Conservation (phyloP, 2,888 invertebrate species). For the Archaeoteleia sp. region DNA sequence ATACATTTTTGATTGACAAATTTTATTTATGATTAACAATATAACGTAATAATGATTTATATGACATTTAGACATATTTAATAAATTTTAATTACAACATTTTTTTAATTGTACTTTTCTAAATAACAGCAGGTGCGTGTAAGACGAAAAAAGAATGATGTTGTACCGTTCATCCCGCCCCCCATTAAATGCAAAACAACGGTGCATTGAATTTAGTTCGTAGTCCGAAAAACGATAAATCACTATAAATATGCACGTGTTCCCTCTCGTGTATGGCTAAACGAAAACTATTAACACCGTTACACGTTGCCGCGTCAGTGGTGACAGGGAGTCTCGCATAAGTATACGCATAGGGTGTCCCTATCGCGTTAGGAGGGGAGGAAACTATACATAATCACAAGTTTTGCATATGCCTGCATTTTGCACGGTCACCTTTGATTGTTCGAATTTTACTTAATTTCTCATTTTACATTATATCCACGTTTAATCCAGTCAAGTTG, state of each 20-base stretch:
- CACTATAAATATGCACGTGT: constrained; percentile 74
- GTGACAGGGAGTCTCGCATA: constrained; percentile 25
- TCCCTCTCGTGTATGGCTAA: constrained; percentile 64
- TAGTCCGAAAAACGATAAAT: constrained; percentile 68
- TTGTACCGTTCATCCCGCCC: constrained; percentile 58
- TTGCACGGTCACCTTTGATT: constrained; percentile 46
- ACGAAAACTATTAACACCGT: constrained; percentile 64
- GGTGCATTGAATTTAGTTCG: constrained; percentile 48
- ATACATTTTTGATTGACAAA: too few relatives aligned
- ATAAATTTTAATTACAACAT: background rate
- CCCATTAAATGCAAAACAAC: constrained; percentile 71
- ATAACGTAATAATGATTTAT: too few relatives aligned
- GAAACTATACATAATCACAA: constrained; percentile 45
- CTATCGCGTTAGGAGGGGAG: constrained; percentile 6
- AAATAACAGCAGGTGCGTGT: constrained; percentile 26
- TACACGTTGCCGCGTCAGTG: constrained; percentile 38
- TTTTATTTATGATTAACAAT: too few relatives aligned
- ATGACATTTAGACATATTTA: background rate
- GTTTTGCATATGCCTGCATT: constrained; percentile 68
- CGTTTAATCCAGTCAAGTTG: background rate
- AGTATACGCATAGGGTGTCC: constrained; percentile 39
- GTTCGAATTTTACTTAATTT: constrained; percentile 20
- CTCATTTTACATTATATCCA: constrained; percentile 5
- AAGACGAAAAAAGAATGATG: constrained; percentile 12
- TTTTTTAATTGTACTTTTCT: background rate